phyloP scores from a whole-genome alignment of 1,140 invertebrate genomes.

The Neuroterus valhalla region DNA sequence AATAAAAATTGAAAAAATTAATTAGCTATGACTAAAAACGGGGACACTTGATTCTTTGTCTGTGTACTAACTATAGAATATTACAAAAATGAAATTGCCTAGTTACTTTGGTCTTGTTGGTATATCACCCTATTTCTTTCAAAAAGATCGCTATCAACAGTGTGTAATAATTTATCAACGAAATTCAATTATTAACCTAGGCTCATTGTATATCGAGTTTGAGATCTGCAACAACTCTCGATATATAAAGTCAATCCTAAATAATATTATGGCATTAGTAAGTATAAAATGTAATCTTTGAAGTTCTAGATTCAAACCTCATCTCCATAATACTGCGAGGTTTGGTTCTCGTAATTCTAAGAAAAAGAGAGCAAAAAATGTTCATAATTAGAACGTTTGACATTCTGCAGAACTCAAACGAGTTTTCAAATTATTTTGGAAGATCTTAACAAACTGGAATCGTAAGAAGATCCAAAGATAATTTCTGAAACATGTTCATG shows the following conservation, averaged over 20 bases:
- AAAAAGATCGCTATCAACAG: neutral
- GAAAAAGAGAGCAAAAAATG: neutral
- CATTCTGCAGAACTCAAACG: neutral
- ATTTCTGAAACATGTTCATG: too few relatives aligned
- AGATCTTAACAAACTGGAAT: too few relatives aligned
- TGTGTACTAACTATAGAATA: neutral
- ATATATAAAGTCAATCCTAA: neutral
- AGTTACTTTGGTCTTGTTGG: neutral
- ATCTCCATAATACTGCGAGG: neutral
- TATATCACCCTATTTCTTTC: neutral
- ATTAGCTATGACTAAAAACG: neutral
- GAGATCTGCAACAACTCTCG: neutral
- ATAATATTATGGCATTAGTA: constrained; percentile 13
- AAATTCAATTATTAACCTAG: too few relatives aligned
- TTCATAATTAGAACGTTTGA: neutral
- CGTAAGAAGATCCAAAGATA: too few relatives aligned
- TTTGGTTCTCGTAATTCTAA: neutral
- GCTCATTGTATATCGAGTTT: neutral
- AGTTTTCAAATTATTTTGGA: too few relatives aligned
- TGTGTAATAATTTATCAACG: too few relatives aligned
- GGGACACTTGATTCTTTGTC: neutral
- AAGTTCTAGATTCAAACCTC: neutral
- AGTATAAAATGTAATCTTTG: neutral
- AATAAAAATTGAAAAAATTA: too few relatives aligned
- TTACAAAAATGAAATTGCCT: neutral